Base-by-base conservation (phyloP, 2,888 invertebrate genomes). In the Cloeon dipterum region DNA sequence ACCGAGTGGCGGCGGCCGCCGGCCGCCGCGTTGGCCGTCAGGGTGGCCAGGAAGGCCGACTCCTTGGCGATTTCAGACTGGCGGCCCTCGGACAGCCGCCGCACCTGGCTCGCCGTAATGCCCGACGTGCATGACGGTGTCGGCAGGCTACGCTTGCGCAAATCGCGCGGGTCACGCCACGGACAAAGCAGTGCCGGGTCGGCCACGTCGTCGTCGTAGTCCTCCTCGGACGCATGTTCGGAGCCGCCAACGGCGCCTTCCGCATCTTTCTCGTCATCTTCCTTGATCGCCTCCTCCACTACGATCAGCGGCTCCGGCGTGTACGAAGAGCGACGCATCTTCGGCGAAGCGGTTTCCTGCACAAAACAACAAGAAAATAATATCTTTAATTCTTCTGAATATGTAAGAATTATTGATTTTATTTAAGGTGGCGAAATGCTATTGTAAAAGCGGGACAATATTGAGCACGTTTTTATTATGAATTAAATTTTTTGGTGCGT, bases 1-100 rank as follows among this genome's bases (percentile, higher is more conserved):
- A 83, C 81, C 39, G 82, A 82, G 58, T 83, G 82, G 46, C 82
- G 68, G 43, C 83, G 65, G 1, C 81, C 82, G 1, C 81, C 82
- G 3, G 75, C 72, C 20, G 67, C 65, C 4, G 77, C 70, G 0
- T 73, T 71, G 48, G 75, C 71, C 42, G 78, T 77, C 10, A 83
- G 60, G 1, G 83, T 83, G 3, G 83, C 82, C 43, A 83, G 55
- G 51, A 83, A 83, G 10, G 79, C 81, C 2, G 79, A 76, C 52
- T 83, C 82, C 26, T 72, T 67, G 3, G 23, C 25, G 11, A 34
- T 38, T 17, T 32, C 33, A n/a, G 38, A 33, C 18, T 25, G 33
- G 2, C 81, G 77, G 36, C 77, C 65, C 48, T 83, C 83, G 23
- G 82, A 83, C 23, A 83, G 59, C 14, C 83, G 66, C 19, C 83